These are phyloP conservation scores for Bucorvus abyssinicus DNA, from an alignment of 2,797 vertebrate species.

Conservation along the genomic window DNA sequence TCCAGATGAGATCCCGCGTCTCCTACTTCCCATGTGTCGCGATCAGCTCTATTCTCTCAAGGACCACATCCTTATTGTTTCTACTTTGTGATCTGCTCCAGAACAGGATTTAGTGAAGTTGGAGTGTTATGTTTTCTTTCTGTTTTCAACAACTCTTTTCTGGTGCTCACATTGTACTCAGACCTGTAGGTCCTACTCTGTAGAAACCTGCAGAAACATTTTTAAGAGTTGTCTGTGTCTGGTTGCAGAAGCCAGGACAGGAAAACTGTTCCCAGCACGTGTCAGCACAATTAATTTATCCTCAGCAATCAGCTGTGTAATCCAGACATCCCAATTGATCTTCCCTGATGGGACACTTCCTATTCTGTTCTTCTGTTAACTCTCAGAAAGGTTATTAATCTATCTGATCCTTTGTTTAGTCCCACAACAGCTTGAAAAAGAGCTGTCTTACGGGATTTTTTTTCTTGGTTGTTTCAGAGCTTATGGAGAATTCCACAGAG, in stretches of 20 bases:
- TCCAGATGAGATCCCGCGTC: neutral
- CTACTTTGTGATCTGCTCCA: neutral
- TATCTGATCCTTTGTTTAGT: neutral
- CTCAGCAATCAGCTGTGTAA: neutral
- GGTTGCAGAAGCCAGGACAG: neutral
- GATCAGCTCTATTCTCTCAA: neutral
- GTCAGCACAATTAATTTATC: neutral
- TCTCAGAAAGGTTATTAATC: conserved; percentile 11
- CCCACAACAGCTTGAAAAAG: conserved; percentile 6
- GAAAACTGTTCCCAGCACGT: neutral
- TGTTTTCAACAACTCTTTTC: neutral
- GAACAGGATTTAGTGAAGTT: neutral
- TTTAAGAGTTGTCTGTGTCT: neutral
- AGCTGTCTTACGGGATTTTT: neutral
- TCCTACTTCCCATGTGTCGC: neutral
- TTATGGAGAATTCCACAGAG: neutral
- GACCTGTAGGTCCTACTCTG: neutral
- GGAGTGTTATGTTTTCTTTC: neutral
- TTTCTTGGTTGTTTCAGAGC: neutral
- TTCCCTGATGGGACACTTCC: neutral
- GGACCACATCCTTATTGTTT: fast-evolving
- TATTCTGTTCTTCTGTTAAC: conserved; percentile 2
- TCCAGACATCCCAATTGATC: neutral
- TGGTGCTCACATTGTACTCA: neutral
- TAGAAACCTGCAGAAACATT: neutral